Percentiles rank a stretch among this genome's conserved stretches.
phyloP scores from a whole-genome alignment of 2,888 invertebrate species.

The Andrena trimmerana region DNA sequence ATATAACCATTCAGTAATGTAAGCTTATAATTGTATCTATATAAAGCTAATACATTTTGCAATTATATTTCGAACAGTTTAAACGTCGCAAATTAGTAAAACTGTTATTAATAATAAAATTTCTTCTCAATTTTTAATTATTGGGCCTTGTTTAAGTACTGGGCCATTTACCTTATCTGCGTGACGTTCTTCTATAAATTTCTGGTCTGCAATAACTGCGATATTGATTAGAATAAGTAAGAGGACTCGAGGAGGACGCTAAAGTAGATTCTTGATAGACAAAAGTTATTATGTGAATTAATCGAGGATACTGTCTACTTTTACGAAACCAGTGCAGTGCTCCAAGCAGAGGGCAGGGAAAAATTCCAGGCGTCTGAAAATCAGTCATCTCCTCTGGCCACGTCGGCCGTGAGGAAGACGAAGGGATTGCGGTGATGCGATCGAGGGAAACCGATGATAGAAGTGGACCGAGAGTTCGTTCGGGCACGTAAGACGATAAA shows the following conservation, averaged over 20 bases:
- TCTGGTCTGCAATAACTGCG: background rate
- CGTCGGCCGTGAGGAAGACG: conserved; percentile 7
- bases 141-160: too few relatives aligned
- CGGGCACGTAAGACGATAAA: conserved; percentile 72
- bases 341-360: background rate
- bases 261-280: background rate
- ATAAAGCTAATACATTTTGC: too few relatives aligned
- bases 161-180: too few relatives aligned
- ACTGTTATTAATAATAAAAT: too few relatives aligned
- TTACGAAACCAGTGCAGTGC: too few relatives aligned
- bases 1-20: too few relatives aligned
- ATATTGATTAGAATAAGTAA: background rate
- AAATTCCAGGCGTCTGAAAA: conserved; percentile 46
- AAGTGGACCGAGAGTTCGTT: conserved; percentile 61
- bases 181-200: background rate
- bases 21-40: too few relatives aligned
- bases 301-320: conserved; percentile 2
- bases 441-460: conserved; percentile 65
- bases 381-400: conserved; percentile 47
- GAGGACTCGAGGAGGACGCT: too few relatives aligned
- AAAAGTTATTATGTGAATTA: background rate
- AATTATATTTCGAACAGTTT: too few relatives aligned
- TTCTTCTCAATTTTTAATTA: too few relatives aligned
- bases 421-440: conserved; percentile 37
- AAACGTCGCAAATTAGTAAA: too few relatives aligned